Base-by-base conservation (phyloP, 1,140 invertebrate genomes). In the Homarus americanus region DNA sequence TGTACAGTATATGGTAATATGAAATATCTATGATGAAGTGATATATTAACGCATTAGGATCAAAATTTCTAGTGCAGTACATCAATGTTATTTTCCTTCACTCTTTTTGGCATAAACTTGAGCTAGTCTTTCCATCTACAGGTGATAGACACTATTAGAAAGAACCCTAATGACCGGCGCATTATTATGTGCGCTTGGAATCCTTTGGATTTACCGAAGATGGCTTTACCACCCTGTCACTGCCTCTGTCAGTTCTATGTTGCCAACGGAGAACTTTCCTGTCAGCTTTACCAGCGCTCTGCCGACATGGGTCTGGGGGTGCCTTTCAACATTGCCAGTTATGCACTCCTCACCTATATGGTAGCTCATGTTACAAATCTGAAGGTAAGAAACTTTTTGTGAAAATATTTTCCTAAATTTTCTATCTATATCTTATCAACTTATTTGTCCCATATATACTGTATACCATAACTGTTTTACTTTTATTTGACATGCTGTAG, bases 291-390 rank as follows among this genome's bases (percentile, higher is more conserved):
- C 94, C 99, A 99, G 95, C 95, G 99, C 93, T 99, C 98, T 91
- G 99, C 98, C 28, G 99, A 99, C 94, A 98, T 99, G 97, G 98
- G 98, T 10, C 95, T 99, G 2, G 99, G 99, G 34, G 98, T 99
- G 2, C 99, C 99, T 32, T 99, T 99, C 94, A 99, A 99, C 94
- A 99, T 99, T 93, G 99, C 99, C 28, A 99, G 98, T 91, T 99
- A 99, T 95, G 96, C 98, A 1, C 94, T 99, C 9, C 95, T 99
- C 0, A 99, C 98, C 17, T 97, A 97, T 93, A 99, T 99, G 98
- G 97, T 99, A 93, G 99, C 99, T 82, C 97, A 99, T 94, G 96
- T 99, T 15, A 99, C 98, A 40, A 96, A 96, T 73, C 95, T 99
- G 17, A 96, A 98, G 94, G 95, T 96, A 93, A 93, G 92, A 91